Base-by-base conservation (phyloP, 92 coral and sea anemone species). In the Parazoanthus darwini region DNA sequence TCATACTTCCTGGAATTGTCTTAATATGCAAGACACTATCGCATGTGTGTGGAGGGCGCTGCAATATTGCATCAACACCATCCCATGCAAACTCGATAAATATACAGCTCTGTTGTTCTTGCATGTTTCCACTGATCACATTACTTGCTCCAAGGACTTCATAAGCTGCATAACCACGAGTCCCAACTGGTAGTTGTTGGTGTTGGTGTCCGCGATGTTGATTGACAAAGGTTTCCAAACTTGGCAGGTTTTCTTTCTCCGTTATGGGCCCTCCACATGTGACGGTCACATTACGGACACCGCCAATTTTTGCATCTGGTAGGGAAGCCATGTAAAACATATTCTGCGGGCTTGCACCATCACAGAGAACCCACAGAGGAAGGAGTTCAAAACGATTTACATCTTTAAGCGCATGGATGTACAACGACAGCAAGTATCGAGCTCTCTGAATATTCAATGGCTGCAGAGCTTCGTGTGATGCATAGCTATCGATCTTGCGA, bases 41-140 rank as follows among this genome's bases (percentile, higher is more conserved):
- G 46, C 98, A 94, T 0, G 97, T 90, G 43, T 93, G 94, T 16
- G 99, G 99, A 39, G 98, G 99, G 11, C 95, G 88, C 74, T 97
- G 99, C 13, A 97, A 77, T 18, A 93, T 90, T 15, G 92, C 80
- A 10, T 86, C 85, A 4, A 95, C 94, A 44, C 93, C 91, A 86
- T 90, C 92, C 99, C 99, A 97, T 4, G 99, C 94, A 89, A 97
- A 93, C 91, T 97, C 99, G 7, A 97, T 91, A 48, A 91, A 86
- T n/a, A 94, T 96, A 25, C 86, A 79, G 58, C 98, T 97, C 66
- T 93, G 92, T 15, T 82, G 86, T 16, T 85, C 71, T 29, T 93
- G 97, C 79, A 91, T 76, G 5, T 51, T 82, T 4, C 88, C 90
- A 6, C 78, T 84, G 20, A 58, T 77, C 50, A 88, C 46, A 56